Evolutionary conservation across 2,113 vertebrate species (phyloP), one percentile per base, ranked within the genome.

Genomic region (Pseudorasbora parva): DNA sequence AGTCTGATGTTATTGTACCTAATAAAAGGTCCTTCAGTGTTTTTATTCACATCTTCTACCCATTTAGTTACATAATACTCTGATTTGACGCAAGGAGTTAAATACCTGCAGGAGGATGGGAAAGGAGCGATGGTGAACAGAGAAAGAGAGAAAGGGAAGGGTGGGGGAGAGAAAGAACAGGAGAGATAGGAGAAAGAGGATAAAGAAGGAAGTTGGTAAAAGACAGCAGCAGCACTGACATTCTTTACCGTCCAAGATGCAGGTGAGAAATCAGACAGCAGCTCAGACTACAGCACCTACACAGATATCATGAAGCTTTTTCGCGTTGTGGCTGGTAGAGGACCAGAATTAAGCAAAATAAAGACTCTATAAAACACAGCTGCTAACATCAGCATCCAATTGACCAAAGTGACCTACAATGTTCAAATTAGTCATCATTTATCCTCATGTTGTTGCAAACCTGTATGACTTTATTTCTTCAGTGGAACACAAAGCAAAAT

Each of bases 1-100:
- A 93, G 94, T 95, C 95, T 95, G 94, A 93, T 94, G 90, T 95
- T 95, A 96, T 98, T 95, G 96, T 99, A 99, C 98, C 97, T 98
- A 99, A 98, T 94, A 92, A 94, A 97, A 88, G 97, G 96, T 98
- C 97, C 97, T 96, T 95, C 95, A 96, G 96, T 97, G 97, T 99
- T 99, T 99, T 95, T 99, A 99, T 99, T 99, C 96, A 99, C 97
- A 98, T 99, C 98, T 97, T 99, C 97, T 97, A 99, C 97, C 98
- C 98, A 99, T 95, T 98, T 98, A 98, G 97, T 97, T 97, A 99
- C 97, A 99, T 97, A 98, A 97, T 95, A 96, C 94, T 98, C 96
- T 96, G 96, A 95, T 98, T 99, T 98, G 97, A 95, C 95, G 95
- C 96, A 96, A 94, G 98, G 96, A 92, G 97, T 99, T 98, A 99